Percentiles rank a stretch among this genome's conserved stretches.
Conservation (phyloP, 2,113 vertebrate species). For the Triplophysa rosa region DNA sequence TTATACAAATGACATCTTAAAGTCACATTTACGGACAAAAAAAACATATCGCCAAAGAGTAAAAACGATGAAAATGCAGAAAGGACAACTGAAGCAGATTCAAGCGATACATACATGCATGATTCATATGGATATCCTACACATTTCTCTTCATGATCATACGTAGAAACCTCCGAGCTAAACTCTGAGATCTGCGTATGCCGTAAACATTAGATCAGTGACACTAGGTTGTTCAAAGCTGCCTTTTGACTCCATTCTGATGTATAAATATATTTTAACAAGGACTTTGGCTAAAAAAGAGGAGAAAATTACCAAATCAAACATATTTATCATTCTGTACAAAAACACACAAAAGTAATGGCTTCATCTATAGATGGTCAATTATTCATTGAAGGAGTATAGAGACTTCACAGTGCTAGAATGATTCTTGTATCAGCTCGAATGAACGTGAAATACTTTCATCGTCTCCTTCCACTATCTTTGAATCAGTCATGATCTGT, state of each 20-base stretch:
- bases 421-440: too few species aligned
- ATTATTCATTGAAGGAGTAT: conserved; percentile 59
- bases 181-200: conserved; percentile 82
- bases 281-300: conserved; percentile 89
- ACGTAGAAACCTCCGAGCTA: conserved; percentile 70
- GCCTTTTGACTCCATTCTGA: conserved; percentile 83
- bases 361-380: conserved; percentile 64
- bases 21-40: conserved; percentile 77
- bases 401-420: conserved; percentile 61
- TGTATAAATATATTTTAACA: conserved; percentile 83
- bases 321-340: conserved; percentile 69
- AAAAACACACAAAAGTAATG: conserved; percentile 79
- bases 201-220: conserved; percentile 78
- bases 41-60: conserved; percentile 80
- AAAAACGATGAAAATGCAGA: conserved; percentile 81
- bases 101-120: conserved; percentile 82
- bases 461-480: neutral
- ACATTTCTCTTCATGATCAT: conserved; percentile 72
- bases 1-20: conserved; percentile 69
- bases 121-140: conserved; percentile 89
- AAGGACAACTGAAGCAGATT: conserved; percentile 74
- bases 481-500: conserved; percentile 6
- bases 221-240: conserved; percentile 75
- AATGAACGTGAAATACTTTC: conserved; percentile 1
- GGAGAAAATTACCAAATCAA: conserved; percentile 62